Evolutionary conservation across 92 coral and sea anemone species (phyloP).

Genomic region (Umimayanthus kanabou): DNA sequence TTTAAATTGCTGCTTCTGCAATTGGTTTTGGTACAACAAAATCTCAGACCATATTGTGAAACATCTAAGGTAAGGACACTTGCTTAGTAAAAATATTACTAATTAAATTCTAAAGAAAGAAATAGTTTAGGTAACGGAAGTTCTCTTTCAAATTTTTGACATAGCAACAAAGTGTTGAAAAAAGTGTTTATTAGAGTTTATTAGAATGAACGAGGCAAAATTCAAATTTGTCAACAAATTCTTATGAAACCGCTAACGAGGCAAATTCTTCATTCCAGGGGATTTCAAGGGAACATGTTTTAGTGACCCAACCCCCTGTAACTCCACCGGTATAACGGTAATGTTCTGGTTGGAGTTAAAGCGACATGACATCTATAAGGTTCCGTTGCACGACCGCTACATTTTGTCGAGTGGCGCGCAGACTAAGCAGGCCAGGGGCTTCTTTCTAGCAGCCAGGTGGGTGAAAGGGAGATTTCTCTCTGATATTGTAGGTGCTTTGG

Average conservation of each 20-base stretch:
- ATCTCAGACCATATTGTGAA: too few species aligned
- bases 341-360: constrained; percentile 36
- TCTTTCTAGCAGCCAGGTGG: constrained; percentile 34
- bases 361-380: constrained; percentile 17
- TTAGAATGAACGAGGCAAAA: neutral
- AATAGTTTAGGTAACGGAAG: too few species aligned
- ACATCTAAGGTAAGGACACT: too few species aligned
- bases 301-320: constrained; percentile 33
- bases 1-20: too few species aligned
- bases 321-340: constrained; percentile 24
- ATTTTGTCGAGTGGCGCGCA: constrained; percentile 35
- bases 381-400: constrained; percentile 33
- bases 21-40: too few species aligned
- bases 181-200: neutral
- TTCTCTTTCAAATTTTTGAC: too few species aligned
- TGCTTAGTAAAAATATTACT: too few species aligned
- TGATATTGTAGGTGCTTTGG: too few species aligned
- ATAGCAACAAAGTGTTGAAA: neutral
- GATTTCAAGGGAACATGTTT: constrained; percentile 31
- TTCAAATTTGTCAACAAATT: too few species aligned
- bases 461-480: neutral
- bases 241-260: neutral
- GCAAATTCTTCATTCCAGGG: neutral
- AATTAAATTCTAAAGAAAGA: too few species aligned
- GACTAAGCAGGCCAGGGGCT: constrained; percentile 21